Evolutionary conservation across 2,888 invertebrate species (phyloP).

Genomic region (Drosophila colorata): DNA sequence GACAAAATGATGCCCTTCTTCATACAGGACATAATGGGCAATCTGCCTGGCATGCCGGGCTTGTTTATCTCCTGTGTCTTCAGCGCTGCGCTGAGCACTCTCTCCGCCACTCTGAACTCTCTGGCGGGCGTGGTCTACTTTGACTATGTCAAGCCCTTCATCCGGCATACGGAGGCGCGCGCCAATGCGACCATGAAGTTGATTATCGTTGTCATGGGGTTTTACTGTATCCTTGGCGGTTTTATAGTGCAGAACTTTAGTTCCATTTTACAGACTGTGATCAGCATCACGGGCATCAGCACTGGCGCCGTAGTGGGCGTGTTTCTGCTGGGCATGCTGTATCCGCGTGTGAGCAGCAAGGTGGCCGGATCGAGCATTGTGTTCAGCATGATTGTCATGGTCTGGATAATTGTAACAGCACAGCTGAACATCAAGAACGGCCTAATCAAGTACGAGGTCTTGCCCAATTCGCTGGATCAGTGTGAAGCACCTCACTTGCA

Average conservation of each 20-base stretch:
- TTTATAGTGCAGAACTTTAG: slow-evolving; percentile 85
- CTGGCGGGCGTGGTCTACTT: slow-evolving; percentile 87
- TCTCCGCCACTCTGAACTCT: slow-evolving; percentile 87
- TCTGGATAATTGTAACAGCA: slow-evolving; percentile 75
- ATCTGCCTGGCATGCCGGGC: slow-evolving; percentile 87
- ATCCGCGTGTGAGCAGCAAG: slow-evolving; percentile 87
- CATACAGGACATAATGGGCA: slow-evolving; percentile 87
- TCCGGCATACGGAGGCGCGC: slow-evolving; percentile 84
- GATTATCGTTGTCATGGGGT: slow-evolving; percentile 85
- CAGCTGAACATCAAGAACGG: slow-evolving; percentile 74
- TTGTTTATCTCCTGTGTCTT: slow-evolving; percentile 88
- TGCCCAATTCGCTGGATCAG: slow-evolving; percentile 77
- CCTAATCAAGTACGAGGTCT: slow-evolving; percentile 68
- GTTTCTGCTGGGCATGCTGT: slow-evolving; percentile 89
- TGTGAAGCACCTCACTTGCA: slow-evolving; percentile 69
- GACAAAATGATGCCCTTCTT: slow-evolving; percentile 87
- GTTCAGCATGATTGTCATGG: slow-evolving; percentile 73
- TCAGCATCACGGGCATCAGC: slow-evolving; percentile 85
- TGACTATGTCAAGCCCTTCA: slow-evolving; percentile 86
- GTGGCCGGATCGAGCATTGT: slow-evolving; percentile 77
- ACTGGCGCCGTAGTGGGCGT: slow-evolving; percentile 89
- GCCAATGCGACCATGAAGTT: slow-evolving; percentile 86
- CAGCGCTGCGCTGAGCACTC: slow-evolving; percentile 87
- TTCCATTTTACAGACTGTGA: slow-evolving; percentile 86
- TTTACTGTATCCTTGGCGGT: slow-evolving; percentile 87